Evolutionary conservation across 2,888 invertebrate species (phyloP), one percentile per base, ranked within the genome.

Genomic region (Hedya salicella): DNA sequence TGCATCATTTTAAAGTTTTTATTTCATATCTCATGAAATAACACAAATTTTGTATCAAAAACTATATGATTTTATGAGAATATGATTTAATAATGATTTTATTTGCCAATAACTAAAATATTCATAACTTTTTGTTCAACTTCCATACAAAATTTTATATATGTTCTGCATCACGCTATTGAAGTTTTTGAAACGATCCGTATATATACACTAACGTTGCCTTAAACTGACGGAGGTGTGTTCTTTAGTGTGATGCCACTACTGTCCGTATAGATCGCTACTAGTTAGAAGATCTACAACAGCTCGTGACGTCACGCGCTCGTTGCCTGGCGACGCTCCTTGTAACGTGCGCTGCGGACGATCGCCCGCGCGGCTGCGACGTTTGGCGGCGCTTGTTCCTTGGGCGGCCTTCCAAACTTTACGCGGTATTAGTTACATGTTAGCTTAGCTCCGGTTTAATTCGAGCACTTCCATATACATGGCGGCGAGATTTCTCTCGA

Each of bases 371-470:
- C 92, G 93, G 92, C 93, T 93, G 94, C 94, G 93, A 91, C 94
- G 94, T 86, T 81, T 85, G 80, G 91, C 89, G 85, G 90, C 91
- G 90, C 91, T 88, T 82, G 67, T 91, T 92, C 92, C 92, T 89
- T 80, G 89, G 86, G 88, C 93, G 90, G 92, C 92, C 93, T 82
- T 79, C 25, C 25, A 36, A 85, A 85, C 87, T 88, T 87, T 85
- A 84, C 91, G 91, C 91, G 92, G 89, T 91, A 87, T 91, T 86
- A 86, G 85, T 89, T 90, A 91, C 88, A 92, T 93, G 92, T 90
- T 93, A 94, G 94, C 94, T 89, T 94, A 94, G 94, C 94, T 94
- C 93, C 94, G 94, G 93, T 94, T 94, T 93, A 93, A 91, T 91
- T 42, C 88, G 93, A 94, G 94, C 94, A 94, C 94, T 94, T 94